Conservation (phyloP, 2,888 invertebrate genomes). For the Lumbricus terrestris region DNA sequence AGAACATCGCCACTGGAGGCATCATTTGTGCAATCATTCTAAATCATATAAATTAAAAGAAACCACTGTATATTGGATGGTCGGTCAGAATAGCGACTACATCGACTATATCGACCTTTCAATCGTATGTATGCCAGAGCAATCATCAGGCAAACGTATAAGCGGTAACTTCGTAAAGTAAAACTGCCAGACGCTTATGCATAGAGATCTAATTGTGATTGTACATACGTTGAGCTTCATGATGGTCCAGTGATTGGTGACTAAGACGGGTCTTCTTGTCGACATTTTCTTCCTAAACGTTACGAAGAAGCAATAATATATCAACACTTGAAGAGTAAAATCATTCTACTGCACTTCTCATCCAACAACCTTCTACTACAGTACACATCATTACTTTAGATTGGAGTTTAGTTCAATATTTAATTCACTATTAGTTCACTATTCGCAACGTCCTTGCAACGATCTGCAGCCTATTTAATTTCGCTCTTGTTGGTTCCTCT, state of each 20-base stretch:
- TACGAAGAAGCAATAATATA: background rate
- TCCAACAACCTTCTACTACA: background rate
- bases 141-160: too few species aligned
- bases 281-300: background rate
- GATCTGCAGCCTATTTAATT: too few species aligned
- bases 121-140: too few species aligned
- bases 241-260: background rate
- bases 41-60: background rate
- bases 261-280: background rate
- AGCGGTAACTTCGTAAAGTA: too few species aligned
- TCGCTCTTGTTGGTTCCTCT: too few species aligned
- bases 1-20: background rate
- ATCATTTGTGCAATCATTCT: background rate
- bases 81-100: background rate
- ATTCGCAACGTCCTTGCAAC: too few species aligned
- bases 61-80: background rate
- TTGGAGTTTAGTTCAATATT: too few species aligned
- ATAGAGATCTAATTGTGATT: too few species aligned
- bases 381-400: too few species aligned
- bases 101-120: background rate
- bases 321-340: background rate
- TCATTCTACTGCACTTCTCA: background rate
- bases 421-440: too few species aligned
- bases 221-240: background rate
- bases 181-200: background rate